phyloP scores from a whole-genome alignment of 1,140 invertebrate genomes.

The Trachymyrmex septentrionalis region DNA sequence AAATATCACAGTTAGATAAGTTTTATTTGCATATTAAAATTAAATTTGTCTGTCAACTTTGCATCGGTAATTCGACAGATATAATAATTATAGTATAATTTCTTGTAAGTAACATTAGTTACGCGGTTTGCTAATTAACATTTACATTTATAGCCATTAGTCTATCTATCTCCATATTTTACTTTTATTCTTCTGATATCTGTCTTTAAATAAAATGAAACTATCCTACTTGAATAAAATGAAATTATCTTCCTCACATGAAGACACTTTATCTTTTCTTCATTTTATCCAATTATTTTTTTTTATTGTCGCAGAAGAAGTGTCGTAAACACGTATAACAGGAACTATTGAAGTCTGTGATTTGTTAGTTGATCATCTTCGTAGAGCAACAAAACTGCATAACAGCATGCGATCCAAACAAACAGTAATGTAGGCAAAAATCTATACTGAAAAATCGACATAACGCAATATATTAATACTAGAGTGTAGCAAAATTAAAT shows the following conservation, averaged over 20 bases:
- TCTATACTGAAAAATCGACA: conserved; percentile 8
- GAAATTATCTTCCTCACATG: neutral
- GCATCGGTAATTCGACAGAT: neutral
- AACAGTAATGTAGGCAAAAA: neutral
- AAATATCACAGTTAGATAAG: neutral
- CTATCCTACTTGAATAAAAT: neutral
- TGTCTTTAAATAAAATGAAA: neutral
- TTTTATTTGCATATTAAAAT: neutral
- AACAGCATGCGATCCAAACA: neutral
- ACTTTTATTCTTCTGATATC: neutral
- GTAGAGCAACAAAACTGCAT: conserved; percentile 20
- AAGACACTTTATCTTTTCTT: conserved; percentile 29
- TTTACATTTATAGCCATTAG: conserved; percentile 9
- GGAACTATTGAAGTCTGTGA: conserved; percentile 71
- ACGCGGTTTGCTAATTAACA: neutral
- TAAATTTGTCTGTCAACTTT: neutral
- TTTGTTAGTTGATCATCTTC: conserved; percentile 69
- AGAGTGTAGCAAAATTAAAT: neutral
- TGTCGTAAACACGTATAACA: conserved; percentile 73
- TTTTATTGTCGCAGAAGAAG: conserved; percentile 49
- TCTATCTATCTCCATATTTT: neutral
- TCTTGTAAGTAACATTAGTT: neutral
- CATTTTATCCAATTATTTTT: conserved; percentile 55
- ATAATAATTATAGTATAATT: neutral
- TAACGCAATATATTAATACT: neutral